Conservation (phyloP, 53 echinoderm and acorn worm species). For the Henricia sp. region DNA sequence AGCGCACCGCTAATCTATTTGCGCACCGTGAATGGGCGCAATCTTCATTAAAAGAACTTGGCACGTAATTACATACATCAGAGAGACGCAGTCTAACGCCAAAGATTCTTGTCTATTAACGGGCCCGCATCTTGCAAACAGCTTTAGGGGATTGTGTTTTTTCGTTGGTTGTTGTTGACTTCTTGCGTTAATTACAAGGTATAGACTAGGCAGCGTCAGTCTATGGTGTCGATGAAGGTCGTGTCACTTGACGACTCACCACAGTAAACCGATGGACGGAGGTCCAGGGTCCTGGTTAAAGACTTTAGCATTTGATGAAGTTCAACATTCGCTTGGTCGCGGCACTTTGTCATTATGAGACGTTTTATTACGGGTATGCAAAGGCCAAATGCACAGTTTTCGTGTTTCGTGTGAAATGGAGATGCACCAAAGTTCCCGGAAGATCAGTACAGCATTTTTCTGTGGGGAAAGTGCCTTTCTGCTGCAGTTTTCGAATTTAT, state of each 20-base stretch:
- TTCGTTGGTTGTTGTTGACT: neutral
- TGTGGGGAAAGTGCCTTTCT: too few relatives aligned
- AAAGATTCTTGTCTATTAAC: slow-evolving; percentile 28
- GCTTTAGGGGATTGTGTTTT: neutral
- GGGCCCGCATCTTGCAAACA: neutral
- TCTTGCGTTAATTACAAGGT: neutral
- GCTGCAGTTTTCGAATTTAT: too few relatives aligned
- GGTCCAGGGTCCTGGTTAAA: too few relatives aligned
- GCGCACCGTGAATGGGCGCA: slow-evolving; percentile 9
- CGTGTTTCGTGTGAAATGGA: too few relatives aligned
- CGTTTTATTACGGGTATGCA: too few relatives aligned
- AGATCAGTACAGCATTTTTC: too few relatives aligned
- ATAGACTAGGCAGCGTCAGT: slow-evolving; percentile 35
- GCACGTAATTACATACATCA: neutral
- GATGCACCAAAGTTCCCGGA: too few relatives aligned
- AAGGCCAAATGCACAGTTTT: too few relatives aligned
- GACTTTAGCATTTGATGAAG: too few relatives aligned
- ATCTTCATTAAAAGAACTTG: slow-evolving; percentile 20
- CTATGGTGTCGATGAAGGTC: neutral
- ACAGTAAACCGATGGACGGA: neutral
- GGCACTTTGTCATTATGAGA: too few relatives aligned
- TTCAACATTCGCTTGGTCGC: too few relatives aligned
- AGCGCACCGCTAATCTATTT: slow-evolving; percentile 29
- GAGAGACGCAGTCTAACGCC: neutral
- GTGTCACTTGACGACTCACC: neutral